Evolutionary conservation across 2,888 invertebrate species (phyloP).

Genomic region (Keiferia lycopersicella): DNA sequence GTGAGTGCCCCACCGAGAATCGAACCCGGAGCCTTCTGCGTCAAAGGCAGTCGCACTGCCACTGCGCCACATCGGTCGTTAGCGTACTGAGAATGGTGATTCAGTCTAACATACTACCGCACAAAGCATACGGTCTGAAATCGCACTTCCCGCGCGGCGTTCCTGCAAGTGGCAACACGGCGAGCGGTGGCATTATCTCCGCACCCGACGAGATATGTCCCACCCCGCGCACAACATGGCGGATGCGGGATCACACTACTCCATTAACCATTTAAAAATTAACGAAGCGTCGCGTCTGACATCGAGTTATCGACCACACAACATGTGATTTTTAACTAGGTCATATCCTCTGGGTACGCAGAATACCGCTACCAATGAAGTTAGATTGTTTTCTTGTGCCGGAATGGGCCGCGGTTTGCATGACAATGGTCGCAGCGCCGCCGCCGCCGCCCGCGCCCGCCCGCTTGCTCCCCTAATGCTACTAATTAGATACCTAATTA

Average conservation of each 20-base stretch:
- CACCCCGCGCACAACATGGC: conserved; percentile 47
- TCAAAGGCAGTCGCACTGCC: too few species aligned
- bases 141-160: neutral
- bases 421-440: neutral
- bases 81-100: neutral
- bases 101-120: neutral
- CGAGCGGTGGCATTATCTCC: neutral
- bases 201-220: too few species aligned
- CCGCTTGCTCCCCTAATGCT: neutral
- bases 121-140: neutral
- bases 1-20: too few species aligned
- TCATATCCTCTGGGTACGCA: neutral
- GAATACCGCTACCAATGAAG: neutral
- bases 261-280: neutral
- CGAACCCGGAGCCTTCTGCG: too few species aligned
- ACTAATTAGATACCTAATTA: neutral
- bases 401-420: neutral
- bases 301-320: too few species aligned
- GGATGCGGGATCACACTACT: conserved; percentile 20
- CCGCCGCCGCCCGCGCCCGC: conserved; percentile 13
- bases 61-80: too few species aligned
- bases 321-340: too few species aligned
- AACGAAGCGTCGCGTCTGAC: too few species aligned
- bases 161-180: neutral
- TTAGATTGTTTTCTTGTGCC: neutral